A percentile compares a stretch with the other conserved stretches of the same genome.
phyloP scores from a whole-genome alignment of 2,888 invertebrate species.

The Candidula unifasciata region DNA sequence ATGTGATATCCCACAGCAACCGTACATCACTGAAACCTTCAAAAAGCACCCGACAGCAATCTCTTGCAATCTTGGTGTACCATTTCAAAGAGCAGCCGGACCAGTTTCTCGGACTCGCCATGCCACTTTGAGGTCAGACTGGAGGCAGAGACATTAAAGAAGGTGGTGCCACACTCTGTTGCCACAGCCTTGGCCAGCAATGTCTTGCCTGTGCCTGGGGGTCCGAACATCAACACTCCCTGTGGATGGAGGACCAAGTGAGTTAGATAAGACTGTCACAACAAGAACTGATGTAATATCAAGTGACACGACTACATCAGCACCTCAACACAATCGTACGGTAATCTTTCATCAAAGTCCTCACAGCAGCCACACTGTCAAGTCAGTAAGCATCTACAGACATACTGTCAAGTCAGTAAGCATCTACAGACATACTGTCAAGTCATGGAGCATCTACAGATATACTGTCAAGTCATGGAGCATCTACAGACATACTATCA shows the following conservation, averaged over 20 bases:
- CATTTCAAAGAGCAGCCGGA: conserved; percentile 95
- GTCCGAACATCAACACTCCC: conserved; percentile 79
- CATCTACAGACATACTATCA: too few species aligned
- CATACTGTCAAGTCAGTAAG: too few species aligned
- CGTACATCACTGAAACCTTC: too few species aligned
- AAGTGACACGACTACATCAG: too few species aligned
- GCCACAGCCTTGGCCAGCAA: conserved; percentile 80
- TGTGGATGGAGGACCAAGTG: conserved; percentile 53
- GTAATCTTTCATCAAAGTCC: too few species aligned
- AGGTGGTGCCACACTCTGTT: conserved; percentile 80
- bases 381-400: too few species aligned
- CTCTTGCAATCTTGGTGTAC: too few species aligned
- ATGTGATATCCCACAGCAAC: neutral
- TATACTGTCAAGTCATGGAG: too few species aligned
- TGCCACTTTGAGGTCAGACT: conserved; percentile 98
- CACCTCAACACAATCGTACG: too few species aligned
- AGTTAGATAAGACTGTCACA: neutral
- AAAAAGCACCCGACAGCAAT: too few species aligned
- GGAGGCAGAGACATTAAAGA: conserved; percentile 92
- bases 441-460: too few species aligned
- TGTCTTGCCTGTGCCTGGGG: conserved; percentile 81
- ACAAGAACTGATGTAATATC: neutral
- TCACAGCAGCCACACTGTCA: neutral
- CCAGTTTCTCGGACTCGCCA: conserved; percentile 99
- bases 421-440: too few species aligned